These are phyloP conservation scores for Lysandra bellargus DNA, from an alignment of 2,888 invertebrate genomes.

Conservation along the genomic window DNA sequence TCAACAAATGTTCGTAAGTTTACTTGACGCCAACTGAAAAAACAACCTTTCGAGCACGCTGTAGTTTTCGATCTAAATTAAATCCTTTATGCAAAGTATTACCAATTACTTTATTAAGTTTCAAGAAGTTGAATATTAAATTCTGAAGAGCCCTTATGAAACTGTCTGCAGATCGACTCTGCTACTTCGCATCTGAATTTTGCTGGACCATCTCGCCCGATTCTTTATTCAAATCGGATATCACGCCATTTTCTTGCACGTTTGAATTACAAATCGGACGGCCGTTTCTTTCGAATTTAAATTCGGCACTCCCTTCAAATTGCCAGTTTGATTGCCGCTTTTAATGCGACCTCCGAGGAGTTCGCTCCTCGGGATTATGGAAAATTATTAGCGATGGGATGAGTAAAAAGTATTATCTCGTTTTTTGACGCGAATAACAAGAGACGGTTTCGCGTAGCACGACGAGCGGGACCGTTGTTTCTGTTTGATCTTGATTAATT, in stretches of 20 bases:
- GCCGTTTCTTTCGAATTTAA: slow-evolving; percentile 69
- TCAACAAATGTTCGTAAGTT: background rate
- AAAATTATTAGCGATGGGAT: slow-evolving; percentile 49
- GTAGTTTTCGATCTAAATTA: background rate
- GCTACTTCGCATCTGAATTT: slow-evolving; percentile 36
- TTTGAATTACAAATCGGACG: slow-evolving; percentile 77
- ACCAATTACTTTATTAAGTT: slow-evolving; percentile 8
- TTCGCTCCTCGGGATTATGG: slow-evolving; percentile 61
- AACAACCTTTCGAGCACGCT: background rate
- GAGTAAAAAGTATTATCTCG: slow-evolving; percentile 43
- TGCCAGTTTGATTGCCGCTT: slow-evolving; percentile 74
- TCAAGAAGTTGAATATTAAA: slow-evolving; percentile 12
- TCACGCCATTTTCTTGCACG: slow-evolving; percentile 67
- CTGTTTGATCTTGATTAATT: slow-evolving; percentile 75
- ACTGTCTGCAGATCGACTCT: slow-evolving; percentile 32
- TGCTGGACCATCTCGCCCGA: slow-evolving; percentile 41
- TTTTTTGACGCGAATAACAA: slow-evolving; percentile 44
- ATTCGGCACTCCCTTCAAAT: slow-evolving; percentile 66
- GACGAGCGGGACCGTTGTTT: slow-evolving; percentile 60
- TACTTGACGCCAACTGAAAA: background rate
- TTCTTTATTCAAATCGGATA: slow-evolving; percentile 71
- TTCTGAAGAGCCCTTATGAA: slow-evolving; percentile 20
- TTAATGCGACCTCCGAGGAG: slow-evolving; percentile 66
- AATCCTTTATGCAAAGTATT: slow-evolving; percentile 8
- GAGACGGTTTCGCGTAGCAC: slow-evolving; percentile 43